Evolutionary conservation across 2,797 vertebrate genomes (phyloP).

Genomic region (Paramormyrops hopkinsi): DNA sequence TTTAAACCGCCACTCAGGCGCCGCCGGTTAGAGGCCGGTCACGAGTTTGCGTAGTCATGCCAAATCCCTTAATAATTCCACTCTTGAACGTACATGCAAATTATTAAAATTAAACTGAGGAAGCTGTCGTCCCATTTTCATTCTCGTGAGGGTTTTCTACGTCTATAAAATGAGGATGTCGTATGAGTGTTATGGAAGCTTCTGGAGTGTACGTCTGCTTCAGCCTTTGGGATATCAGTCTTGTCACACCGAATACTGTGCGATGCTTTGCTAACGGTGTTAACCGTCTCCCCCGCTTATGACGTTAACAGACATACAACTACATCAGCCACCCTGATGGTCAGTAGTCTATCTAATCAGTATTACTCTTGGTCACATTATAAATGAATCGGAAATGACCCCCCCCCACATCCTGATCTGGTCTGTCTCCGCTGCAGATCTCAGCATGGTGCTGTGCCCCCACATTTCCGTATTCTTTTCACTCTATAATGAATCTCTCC

Average conservation of each 20-base stretch:
- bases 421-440: background rate
- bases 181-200: background rate
- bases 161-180: background rate
- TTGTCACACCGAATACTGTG: background rate
- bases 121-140: background rate
- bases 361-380: background rate
- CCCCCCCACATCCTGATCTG: background rate
- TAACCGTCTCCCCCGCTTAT: background rate
- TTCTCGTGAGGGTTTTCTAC: background rate
- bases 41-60: background rate
- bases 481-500: slow-evolving; percentile 3
- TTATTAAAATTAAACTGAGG: background rate
- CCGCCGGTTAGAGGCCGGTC: background rate
- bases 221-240: background rate
- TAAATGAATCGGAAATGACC: background rate
- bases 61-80: background rate
- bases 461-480: background rate
- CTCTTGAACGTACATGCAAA: background rate
- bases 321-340: background rate
- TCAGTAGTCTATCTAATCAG: background rate
- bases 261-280: background rate
- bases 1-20: background rate
- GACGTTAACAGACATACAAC: background rate
- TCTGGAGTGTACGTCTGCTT: background rate
- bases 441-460: background rate